Percentiles rank a stretch among this genome's conserved stretches.
phyloP scores from a whole-genome alignment of 2,113 vertebrate species.

The Epinephelus lanceolatus region DNA sequence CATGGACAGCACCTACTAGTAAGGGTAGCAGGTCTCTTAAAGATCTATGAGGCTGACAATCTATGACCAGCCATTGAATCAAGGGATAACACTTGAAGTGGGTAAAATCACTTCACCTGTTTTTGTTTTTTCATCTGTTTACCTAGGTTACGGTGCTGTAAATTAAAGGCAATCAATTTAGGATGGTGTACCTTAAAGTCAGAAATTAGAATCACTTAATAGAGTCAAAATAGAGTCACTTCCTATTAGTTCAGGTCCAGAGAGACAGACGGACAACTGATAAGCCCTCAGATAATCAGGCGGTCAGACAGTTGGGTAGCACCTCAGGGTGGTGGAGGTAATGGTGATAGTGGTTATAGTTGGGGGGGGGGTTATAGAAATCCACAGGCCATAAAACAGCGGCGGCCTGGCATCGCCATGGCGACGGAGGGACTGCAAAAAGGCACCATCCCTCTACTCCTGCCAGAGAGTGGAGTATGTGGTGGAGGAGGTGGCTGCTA shows the following conservation, averaged over 20 bases:
- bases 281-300: not conserved
- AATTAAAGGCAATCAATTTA: not conserved
- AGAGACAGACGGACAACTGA: not conserved
- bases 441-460: constrained; percentile 32
- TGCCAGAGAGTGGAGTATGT: constrained; percentile 16
- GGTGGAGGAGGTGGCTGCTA: not conserved
- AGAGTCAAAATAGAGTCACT: not conserved
- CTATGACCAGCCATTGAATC: too few species aligned
- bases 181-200: not conserved
- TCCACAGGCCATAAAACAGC: constrained; percentile 48
- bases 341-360: not conserved
- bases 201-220: too few species aligned
- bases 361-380: not conserved
- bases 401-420: constrained; percentile 59
- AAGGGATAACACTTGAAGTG: too few species aligned
- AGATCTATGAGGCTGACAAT: too few species aligned
- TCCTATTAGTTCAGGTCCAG: not conserved
- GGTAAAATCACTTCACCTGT: too few species aligned
- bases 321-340: constrained; percentile 3
- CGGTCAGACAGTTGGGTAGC: constrained; percentile 1
- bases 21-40: too few species aligned
- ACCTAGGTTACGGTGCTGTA: not conserved
- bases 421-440: constrained; percentile 45
- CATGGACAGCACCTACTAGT: too few species aligned
- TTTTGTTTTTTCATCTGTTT: not conserved